A percentile compares a stretch with the other conserved stretches of the same genome.
These are phyloP conservation scores for Torymus texanus DNA, from an alignment of 2,888 invertebrate genomes.

Conservation along the genomic window DNA sequence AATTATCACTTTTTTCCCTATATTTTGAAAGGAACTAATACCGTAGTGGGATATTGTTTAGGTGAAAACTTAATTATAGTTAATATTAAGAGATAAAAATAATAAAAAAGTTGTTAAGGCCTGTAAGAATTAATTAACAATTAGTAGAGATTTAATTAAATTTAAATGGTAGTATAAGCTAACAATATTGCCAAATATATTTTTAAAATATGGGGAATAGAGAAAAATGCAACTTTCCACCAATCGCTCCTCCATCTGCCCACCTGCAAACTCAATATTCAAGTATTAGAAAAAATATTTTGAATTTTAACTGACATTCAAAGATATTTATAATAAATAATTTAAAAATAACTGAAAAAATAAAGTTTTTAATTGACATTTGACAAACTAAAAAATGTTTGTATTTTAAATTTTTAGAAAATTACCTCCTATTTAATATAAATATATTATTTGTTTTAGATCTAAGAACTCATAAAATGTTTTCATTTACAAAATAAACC, in stretches of 20 bases:
- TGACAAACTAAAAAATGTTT: no score
- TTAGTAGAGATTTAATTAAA: slow-evolving; percentile 64
- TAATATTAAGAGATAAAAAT: slow-evolving; percentile 37
- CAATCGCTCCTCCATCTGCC: slow-evolving; percentile 63
- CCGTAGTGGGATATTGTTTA: slow-evolving; percentile 49
- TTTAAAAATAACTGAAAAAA: no score
- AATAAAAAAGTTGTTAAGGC: slow-evolving; percentile 39
- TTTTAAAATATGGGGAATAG: slow-evolving; percentile 48
- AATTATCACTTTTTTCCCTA: slow-evolving; percentile 48
- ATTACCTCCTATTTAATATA: no score
- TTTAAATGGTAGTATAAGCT: slow-evolving; percentile 51
- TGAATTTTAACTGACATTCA: slow-evolving; percentile 48
- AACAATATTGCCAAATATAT: slow-evolving; percentile 52
- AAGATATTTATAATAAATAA: neutral
- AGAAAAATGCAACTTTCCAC: slow-evolving; percentile 59
- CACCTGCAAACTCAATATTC: slow-evolving; percentile 73
- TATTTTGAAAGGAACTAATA: slow-evolving; percentile 48
- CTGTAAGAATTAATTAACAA: slow-evolving; percentile 64
- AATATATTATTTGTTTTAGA: no score
- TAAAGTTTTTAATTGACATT: no score
- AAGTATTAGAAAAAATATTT: slow-evolving; percentile 60
- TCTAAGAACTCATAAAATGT: no score
- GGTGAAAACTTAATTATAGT: slow-evolving; percentile 46
- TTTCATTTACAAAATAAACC: no score
- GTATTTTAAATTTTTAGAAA: no score